phyloP scores from a whole-genome alignment of 2,888 invertebrate species.

The Nasonovia ribisnigri region DNA sequence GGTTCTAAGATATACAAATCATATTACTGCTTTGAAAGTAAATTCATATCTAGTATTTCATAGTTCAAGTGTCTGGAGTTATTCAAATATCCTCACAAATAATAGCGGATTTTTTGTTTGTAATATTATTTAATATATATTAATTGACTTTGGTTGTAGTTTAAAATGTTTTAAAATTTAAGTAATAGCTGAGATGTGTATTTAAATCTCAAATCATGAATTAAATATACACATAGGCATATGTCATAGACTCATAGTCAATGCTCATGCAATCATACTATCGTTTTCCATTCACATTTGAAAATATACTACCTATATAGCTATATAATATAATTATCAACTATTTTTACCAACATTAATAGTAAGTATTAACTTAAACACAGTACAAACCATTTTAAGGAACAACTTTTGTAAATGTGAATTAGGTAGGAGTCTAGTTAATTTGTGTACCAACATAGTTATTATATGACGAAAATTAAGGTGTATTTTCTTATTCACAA shows the following conservation, averaged over 20 bases:
- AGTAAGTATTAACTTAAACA: too few species aligned
- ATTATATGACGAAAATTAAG: neutral
- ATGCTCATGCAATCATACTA: neutral
- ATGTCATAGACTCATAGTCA: neutral
- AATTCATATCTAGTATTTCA: too few species aligned
- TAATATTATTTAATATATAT: too few species aligned
- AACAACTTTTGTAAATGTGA: neutral
- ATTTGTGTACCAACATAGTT: neutral
- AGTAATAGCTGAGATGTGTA: too few species aligned
- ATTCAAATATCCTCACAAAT: neutral
- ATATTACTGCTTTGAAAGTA: neutral
- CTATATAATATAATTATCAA: neutral
- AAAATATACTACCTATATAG: neutral
- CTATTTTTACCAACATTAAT: neutral
- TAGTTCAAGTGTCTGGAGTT: neutral
- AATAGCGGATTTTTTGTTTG: neutral
- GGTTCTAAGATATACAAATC: neutral
- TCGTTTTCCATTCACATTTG: neutral
- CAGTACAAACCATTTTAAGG: neutral
- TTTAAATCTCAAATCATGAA: neutral
- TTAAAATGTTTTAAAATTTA: too few species aligned
- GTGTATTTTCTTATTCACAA: neutral
- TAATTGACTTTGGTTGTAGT: too few species aligned
- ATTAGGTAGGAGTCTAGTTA: neutral
- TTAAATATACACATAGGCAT: neutral